Base-by-base conservation (phyloP, 2,797 vertebrate species). In the Anableps anableps region DNA sequence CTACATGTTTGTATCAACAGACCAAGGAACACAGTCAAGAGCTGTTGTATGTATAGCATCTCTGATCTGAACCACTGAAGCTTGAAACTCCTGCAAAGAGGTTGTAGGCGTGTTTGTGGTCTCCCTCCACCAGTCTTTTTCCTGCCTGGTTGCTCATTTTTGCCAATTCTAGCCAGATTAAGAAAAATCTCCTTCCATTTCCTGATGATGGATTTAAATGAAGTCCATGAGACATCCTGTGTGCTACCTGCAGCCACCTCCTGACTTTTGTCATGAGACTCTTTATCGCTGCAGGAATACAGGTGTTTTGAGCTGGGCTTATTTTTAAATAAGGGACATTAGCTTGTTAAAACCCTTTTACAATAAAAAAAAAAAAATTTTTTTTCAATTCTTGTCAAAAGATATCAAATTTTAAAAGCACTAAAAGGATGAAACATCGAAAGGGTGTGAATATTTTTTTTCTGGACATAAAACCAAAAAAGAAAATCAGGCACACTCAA, bases 401-500 rank as follows among this genome's bases (percentile, higher is more conserved):
- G n/a, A n/a, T n/a, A n/a, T n/a, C n/a, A n/a, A n/a, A n/a, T n/a
- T n/a, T n/a, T n/a, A n/a, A n/a, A n/a, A n/a, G n/a, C n/a, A n/a
- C 51, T n/a, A 26, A 68, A 68, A 41, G 10, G 10, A 68, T 13
- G 0, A 68, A 68, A 6, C 36, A 38, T 38, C 34, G 34, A 66
- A 11, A 41, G 23, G 36, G 23, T 68, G 64, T 14, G 10, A 41
- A 68, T 11, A 38, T 9, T 68, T 66, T 11, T 66, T 11, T 41
- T 41, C 21, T 70, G 19, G 21, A 71, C 74, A 48, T 41, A 29
- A 47, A 76, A 72, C 84, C 72, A 87, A 43, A 83, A 64, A 48
- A 53, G 74, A 73, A 76, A 71, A 43, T 75, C 53, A 74, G 50
- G 70, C 78, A 77, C 47, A 74, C 45, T 72, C 62, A 83, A 29